A percentile compares a stretch with the other conserved stretches of the same genome.
Evolutionary conservation across 2,888 invertebrate species (phyloP).

Genomic region (Bhutanitis thaidina): DNA sequence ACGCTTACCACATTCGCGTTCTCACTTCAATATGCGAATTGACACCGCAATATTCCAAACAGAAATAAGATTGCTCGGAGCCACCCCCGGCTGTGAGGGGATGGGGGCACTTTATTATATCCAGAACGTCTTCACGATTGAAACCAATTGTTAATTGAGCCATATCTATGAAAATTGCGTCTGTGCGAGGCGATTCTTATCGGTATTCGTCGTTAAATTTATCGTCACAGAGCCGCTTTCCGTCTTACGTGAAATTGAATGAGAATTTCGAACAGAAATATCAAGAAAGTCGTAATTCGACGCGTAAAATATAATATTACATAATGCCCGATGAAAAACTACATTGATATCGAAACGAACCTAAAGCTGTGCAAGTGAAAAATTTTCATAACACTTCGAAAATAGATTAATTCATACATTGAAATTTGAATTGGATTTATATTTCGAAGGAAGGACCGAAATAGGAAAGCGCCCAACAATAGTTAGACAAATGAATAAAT

Average conservation of each 20-base stretch:
- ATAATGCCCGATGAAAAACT: no score
- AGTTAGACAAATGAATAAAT: constrained; percentile 79
- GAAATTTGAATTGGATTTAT: neutral
- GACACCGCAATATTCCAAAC: constrained; percentile 79
- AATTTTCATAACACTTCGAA: neutral
- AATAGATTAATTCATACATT: neutral
- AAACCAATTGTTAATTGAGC: constrained; percentile 80
- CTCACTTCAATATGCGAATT: constrained; percentile 77
- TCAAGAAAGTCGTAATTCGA: constrained; percentile 40
- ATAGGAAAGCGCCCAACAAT: constrained; percentile 61
- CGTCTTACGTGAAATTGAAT: constrained; percentile 53
- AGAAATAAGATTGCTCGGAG: constrained; percentile 75
- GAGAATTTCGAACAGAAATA: constrained; percentile 40
- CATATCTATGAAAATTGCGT: constrained; percentile 78
- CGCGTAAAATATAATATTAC: no score
- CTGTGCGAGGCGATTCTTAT: constrained; percentile 72
- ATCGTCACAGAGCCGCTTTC: constrained; percentile 53
- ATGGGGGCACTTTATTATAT: constrained; percentile 72
- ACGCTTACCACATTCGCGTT: constrained; percentile 62
- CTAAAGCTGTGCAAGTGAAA: no score
- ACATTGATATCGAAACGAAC: no score
- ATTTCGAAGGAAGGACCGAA: constrained; percentile 42
- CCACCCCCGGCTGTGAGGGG: constrained; percentile 55
- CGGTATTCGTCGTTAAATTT: constrained; percentile 74
- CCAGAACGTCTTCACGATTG: constrained; percentile 76